These are phyloP conservation scores for Amniataba percoides DNA, from an alignment of 2,797 vertebrate genomes.

Conservation along the genomic window DNA sequence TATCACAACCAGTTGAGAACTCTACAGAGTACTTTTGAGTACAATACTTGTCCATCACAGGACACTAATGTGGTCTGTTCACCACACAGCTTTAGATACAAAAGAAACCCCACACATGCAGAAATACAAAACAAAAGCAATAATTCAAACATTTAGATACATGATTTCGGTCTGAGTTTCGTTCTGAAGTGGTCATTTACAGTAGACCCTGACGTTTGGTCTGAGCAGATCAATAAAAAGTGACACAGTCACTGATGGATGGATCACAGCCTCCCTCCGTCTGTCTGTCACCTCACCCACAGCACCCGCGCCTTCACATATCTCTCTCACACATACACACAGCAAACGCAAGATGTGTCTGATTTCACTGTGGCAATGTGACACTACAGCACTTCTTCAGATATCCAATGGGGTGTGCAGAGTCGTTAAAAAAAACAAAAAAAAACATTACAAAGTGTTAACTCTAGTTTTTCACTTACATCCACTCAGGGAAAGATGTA, in stretches of 20 bases:
- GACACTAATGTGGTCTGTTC: background rate
- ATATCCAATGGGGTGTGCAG: conserved; percentile 33
- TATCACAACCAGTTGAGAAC: too few relatives aligned
- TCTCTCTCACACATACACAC: conserved; percentile 45
- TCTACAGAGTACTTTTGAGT: background rate
- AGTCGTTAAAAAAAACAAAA: conserved; percentile 30
- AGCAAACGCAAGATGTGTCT: conserved; percentile 34
- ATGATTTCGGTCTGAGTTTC: background rate
- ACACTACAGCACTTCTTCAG: conserved; percentile 51
- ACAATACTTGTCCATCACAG: background rate
- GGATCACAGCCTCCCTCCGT: conserved; percentile 23
- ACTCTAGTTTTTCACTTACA: conserved; percentile 2
- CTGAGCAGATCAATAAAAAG: conserved; percentile 44
- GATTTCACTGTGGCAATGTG: conserved; percentile 46
- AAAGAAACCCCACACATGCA: background rate
- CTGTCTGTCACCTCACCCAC: conserved; percentile 39
- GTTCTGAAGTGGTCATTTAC: conserved; percentile 26
- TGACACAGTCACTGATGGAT: conserved; percentile 45
- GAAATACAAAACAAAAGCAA: background rate
- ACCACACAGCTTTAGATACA: background rate
- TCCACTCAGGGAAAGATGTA: background rate
- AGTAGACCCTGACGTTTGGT: conserved; percentile 34
- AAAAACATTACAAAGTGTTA: conserved; percentile 11
- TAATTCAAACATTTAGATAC: background rate
- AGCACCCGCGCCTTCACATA: conserved; percentile 30